Base-by-base conservation (phyloP, 2,113 vertebrate species). In the Acinonyx jubatus region DNA sequence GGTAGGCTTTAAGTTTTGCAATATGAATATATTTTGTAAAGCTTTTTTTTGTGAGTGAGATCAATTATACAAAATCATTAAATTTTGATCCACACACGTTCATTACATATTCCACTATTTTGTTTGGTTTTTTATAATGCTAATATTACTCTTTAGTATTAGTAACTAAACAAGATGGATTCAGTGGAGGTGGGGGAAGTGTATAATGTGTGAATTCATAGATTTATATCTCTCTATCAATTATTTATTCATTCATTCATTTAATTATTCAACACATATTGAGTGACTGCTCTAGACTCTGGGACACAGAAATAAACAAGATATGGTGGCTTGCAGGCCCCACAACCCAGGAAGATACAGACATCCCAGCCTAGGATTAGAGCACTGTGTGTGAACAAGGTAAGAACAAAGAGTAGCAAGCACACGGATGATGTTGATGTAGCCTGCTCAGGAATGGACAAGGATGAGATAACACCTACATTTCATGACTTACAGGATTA, bases 1-100 rank as follows among this genome's bases (percentile, higher is more conserved):
- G 1, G 21, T 48, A 89, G 41, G 12, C 31, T 69, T 94, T 66
- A 57, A 16, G 89, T 79, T 95, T 91, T 96, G 16, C 96, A 95
- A 93, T 85, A 68, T 27, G 27, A 78, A 69, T 73, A 19, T 5
- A 50, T 61, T 84, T 86, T 86, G 31, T 85, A 91, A 97, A 65
- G 25, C 41, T n/a, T 69, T 76, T 25, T 87, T 88, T 3, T n/a
- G n/a, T n/a, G n/a, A 88, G 18, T 50, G 33, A 88, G 29, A 82
- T 15, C 18, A 78, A 57, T 82, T 85, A 45, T 78, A 96, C 57
- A 21, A 92, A 96, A 69, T 55, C 18, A 65, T n/a, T 78, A 71
- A 25, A 88, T 55, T 92, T 87, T 87, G 81, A 81, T 27, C 31
- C 29, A 57, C 66, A 71, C 0, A 9, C 5, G 29, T 84, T 82